Base-by-base conservation (phyloP, 2,888 invertebrate genomes). In the Drosophila mercatorum region DNA sequence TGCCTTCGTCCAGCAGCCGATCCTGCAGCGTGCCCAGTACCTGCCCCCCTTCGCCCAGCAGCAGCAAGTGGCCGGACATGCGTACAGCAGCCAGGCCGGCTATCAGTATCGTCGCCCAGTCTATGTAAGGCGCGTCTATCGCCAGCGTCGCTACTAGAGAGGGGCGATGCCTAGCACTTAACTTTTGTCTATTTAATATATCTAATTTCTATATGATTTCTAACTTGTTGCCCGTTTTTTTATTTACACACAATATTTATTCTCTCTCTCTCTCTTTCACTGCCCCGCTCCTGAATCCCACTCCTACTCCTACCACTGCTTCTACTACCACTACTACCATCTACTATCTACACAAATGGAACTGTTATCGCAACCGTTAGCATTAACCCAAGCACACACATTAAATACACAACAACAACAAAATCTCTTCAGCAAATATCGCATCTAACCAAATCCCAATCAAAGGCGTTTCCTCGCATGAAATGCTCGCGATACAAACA, bases 51-150 rank as follows among this genome's bases (percentile, higher is more conserved):
- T 70, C 55, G 71, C 28, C 17, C 84, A 86, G 57, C 75, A 75
- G 26, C 78, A 72, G 34, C 71, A 72, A 2, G 14, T 89, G 57
- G 56, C 81, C 8, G 91, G 92, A 49, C 92, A 91, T 55, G 44
- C 78, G 10, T 89, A 75, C 78, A 89, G 61, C 82, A 77, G 72
- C 59, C 86, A 83, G 70, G 75, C 71, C 38, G 92, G 92, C 60
- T 92, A 92, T 61, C 88, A 90, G 49, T 92, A 92, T 78, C 91
- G 91, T 74, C 92, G 91, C 38, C 92, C 92, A 64, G 89, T 91
- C 60, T 90, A 85, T 70, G 81, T 91, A 68, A 90, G 91, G 78
- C 92, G 92, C 75, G 70, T 83, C 66, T 80, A 89, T 59, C 91
- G 91, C 68, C 82, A 87, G 70, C 90, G 88, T 75, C 91, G 90